A percentile compares a stretch with the other conserved stretches of the same genome.
These are phyloP conservation scores for Conchocele bisecta DNA, from an alignment of 2,888 invertebrate species.

Conservation along the genomic window DNA sequence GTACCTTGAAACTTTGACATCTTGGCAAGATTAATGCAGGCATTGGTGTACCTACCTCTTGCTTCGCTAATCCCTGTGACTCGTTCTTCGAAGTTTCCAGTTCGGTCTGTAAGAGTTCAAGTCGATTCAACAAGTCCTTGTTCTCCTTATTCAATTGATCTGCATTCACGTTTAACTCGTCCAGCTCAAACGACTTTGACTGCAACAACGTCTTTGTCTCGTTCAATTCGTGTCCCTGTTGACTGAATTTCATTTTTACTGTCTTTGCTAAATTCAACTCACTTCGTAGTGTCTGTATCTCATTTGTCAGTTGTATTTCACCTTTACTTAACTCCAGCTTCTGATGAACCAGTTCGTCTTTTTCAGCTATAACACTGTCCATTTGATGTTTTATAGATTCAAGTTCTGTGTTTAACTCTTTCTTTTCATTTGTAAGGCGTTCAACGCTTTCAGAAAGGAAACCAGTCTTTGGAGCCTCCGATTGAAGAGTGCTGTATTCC, in stretches of 20 bases:
- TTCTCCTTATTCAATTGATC: slow-evolving; percentile 71
- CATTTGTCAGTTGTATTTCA: slow-evolving; percentile 68
- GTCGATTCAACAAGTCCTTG: slow-evolving; percentile 67
- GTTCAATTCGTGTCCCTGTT: slow-evolving; percentile 51
- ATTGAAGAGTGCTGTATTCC: slow-evolving; percentile 65
- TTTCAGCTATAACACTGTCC: slow-evolving; percentile 59
- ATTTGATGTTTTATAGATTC: slow-evolving; percentile 61
- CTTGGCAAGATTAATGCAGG: not conserved
- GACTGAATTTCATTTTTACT: slow-evolving; percentile 51
- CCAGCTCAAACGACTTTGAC: slow-evolving; percentile 55
- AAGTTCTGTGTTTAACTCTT: slow-evolving; percentile 56
- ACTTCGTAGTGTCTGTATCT: slow-evolving; percentile 59
- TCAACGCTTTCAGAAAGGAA: slow-evolving; percentile 66
- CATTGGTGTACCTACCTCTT: slow-evolving; percentile 62
- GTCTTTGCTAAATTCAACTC: slow-evolving; percentile 60
- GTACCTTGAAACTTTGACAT: too few relatives aligned
- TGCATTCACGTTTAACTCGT: slow-evolving; percentile 51
- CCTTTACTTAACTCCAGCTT: slow-evolving; percentile 64
- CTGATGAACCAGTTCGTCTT: slow-evolving; percentile 68
- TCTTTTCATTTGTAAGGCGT: slow-evolving; percentile 68
- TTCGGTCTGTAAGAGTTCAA: slow-evolving; percentile 63
- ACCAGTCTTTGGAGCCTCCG: slow-evolving; percentile 60
- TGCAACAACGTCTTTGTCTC: slow-evolving; percentile 60
- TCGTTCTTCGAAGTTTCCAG: slow-evolving; percentile 59
- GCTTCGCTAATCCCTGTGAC: slow-evolving; percentile 69